phyloP scores from a whole-genome alignment of 2,797 vertebrate species.

The Gallinago nigripennis region DNA sequence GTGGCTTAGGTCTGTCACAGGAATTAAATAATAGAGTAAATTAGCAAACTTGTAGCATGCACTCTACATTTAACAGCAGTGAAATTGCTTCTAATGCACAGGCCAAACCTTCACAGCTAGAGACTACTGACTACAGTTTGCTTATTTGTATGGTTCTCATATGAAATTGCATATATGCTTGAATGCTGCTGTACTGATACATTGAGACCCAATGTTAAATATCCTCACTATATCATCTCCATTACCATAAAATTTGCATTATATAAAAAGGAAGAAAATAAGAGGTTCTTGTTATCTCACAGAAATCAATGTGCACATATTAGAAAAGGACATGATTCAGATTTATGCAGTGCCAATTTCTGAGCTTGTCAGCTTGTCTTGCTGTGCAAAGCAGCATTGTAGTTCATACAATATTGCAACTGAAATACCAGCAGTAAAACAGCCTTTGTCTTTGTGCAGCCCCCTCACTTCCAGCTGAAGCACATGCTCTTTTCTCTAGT shows the following conservation, averaged over 20 bases:
- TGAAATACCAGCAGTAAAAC: not conserved
- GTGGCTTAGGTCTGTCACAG: not conserved
- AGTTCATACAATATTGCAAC: not conserved
- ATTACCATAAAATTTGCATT: not conserved
- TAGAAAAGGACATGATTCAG: not conserved
- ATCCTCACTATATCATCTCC: not conserved
- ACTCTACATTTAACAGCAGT: not conserved
- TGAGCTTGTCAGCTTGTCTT: not conserved
- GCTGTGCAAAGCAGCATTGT: not conserved
- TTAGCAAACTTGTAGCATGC: not conserved
- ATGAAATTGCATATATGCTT: not conserved
- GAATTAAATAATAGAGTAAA: not conserved
- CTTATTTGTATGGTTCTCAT: not conserved
- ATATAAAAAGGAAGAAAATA: not conserved
- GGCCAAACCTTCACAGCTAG: not conserved
- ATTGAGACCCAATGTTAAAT: not conserved
- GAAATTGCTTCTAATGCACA: not conserved
- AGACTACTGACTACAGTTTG: not conserved
- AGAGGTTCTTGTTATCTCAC: not conserved
- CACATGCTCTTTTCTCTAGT: not conserved
- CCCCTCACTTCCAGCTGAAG: not conserved
- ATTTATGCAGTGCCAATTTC: fast-evolving
- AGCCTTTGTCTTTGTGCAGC: not conserved
- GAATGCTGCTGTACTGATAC: not conserved
- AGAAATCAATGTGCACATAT: not conserved